Conservation (phyloP, 2,113 vertebrate genomes). For the Trachemys scripta region DNA sequence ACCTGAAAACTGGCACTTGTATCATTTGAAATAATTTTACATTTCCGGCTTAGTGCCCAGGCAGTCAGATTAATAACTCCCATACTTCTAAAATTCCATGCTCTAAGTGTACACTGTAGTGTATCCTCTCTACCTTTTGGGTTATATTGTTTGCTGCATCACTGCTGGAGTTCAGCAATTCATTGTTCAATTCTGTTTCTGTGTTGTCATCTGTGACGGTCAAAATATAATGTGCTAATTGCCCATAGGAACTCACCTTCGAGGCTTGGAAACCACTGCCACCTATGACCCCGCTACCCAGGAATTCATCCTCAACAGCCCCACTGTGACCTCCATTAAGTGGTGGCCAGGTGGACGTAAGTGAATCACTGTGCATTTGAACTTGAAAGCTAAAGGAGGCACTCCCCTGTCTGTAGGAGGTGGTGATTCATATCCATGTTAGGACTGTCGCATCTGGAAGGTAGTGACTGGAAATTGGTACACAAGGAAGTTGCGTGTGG, state of each 20-base stretch:
- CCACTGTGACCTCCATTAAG: slow-evolving; percentile 97
- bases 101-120: background rate
- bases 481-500: background rate
- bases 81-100: background rate
- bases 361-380: slow-evolving; percentile 63
- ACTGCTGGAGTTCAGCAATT: slow-evolving; percentile 55
- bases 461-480: background rate
- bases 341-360: slow-evolving; percentile 99
- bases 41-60: background rate
- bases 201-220: background rate
- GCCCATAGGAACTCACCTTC: slow-evolving; percentile 91
- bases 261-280: slow-evolving; percentile 95
- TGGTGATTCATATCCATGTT: background rate
- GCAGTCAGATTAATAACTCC: background rate
- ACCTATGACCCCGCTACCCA: slow-evolving; percentile 94
- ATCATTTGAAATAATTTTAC: background rate
- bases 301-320: slow-evolving; percentile 96
- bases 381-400: background rate
- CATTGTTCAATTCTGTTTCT: background rate
- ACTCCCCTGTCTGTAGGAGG: background rate
- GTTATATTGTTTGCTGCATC: background rate
- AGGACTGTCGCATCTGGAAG: rapidly evolving
- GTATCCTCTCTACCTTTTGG: background rate
- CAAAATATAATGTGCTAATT: slow-evolving; percentile 3
- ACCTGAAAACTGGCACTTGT: background rate